Evolutionary conservation across 2,797 vertebrate genomes (phyloP).

Genomic region (Rhynchonycteris naso): DNA sequence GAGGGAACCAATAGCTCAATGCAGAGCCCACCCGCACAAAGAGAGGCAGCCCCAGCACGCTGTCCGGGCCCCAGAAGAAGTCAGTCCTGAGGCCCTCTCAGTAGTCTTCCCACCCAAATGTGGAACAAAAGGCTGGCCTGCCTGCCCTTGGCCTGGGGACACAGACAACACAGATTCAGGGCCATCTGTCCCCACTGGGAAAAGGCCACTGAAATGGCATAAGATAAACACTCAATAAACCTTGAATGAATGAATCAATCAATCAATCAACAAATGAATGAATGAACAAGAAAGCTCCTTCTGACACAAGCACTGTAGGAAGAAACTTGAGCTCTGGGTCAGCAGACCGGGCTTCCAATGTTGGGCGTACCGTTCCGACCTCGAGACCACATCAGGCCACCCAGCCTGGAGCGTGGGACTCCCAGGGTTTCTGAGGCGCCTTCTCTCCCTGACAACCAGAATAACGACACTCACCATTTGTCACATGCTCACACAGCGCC

Average conservation of each 20-base stretch:
- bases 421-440: not conserved
- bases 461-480: not conserved
- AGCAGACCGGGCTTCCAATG: not conserved
- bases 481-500: accelerated
- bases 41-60: not conserved
- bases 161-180: not conserved
- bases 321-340: not conserved
- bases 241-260: not conserved
- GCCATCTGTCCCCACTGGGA: not conserved
- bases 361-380: not conserved
- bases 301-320: not conserved
- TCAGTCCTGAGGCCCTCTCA: too few relatives aligned
- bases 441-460: not conserved
- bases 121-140: not conserved
- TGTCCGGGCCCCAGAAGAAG: not conserved
- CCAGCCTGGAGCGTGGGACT: not conserved
- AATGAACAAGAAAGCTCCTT: not conserved
- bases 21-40: not conserved
- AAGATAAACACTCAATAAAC: not conserved
- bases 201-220: not conserved
- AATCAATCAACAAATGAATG: too few relatives aligned
- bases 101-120: too few relatives aligned
- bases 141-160: not conserved
- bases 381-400: accelerated
- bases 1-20: not conserved